These are phyloP conservation scores for Apteryx mantelli DNA, from an alignment of 2,113 vertebrate genomes.

Conservation along the genomic window DNA sequence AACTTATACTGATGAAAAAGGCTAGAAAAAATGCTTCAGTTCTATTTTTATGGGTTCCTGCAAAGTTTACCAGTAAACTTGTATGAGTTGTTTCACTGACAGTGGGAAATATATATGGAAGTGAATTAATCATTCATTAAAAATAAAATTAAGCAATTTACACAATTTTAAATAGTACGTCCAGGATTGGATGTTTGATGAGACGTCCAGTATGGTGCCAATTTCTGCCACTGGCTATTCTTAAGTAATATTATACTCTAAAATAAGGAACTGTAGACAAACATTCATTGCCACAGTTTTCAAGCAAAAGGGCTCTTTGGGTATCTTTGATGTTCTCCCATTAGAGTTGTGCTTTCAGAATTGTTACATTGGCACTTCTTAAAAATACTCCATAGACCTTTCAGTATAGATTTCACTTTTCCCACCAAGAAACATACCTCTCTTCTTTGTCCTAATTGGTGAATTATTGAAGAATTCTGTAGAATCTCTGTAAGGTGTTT, in stretches of 20 bases:
- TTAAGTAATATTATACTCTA: not conserved
- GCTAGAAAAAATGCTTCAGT: not conserved
- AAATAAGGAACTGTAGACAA: not conserved
- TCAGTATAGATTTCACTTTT: not conserved
- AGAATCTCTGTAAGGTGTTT: not conserved
- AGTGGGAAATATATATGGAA: not conserved
- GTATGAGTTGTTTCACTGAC: not conserved
- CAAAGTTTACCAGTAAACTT: not conserved
- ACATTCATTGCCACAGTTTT: not conserved
- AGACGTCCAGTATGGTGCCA: not conserved
- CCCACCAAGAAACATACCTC: not conserved
- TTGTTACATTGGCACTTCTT: not conserved
- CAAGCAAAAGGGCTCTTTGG: not conserved
- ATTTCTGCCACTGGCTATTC: not conserved
- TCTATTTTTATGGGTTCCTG: not conserved
- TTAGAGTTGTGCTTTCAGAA: not conserved
- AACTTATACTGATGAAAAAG: not conserved
- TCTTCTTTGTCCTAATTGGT: not conserved
- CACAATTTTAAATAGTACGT: not conserved
- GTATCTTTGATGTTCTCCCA: not conserved
- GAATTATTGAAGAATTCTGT: not conserved
- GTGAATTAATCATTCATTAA: not conserved
- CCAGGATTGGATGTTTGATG: not conserved
- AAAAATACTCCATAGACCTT: not conserved
- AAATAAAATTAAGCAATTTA: not conserved